Conservation (phyloP, 1,140 invertebrate species). For the Drosophila guanche region DNA sequence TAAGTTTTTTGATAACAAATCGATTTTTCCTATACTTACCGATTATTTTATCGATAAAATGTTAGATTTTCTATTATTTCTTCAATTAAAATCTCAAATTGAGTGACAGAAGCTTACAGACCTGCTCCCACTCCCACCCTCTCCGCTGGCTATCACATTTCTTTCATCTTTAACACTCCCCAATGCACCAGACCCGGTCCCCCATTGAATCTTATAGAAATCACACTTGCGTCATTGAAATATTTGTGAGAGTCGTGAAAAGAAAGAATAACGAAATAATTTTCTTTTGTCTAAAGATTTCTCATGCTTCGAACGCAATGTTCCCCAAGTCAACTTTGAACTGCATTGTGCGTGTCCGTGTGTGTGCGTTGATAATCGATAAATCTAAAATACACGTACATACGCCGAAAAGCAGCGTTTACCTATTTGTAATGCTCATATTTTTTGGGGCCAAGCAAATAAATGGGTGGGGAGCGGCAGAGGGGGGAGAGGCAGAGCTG, state of each 20-base stretch:
- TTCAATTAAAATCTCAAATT: too few relatives aligned
- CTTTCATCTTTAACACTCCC: background rate
- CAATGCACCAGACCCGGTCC: slow-evolving; percentile 9
- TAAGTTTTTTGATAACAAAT: too few relatives aligned
- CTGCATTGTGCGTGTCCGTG: slow-evolving; percentile 30
- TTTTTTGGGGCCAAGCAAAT: slow-evolving; percentile 50
- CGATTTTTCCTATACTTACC: too few relatives aligned
- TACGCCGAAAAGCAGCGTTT: slow-evolving; percentile 17
- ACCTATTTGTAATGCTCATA: slow-evolving; percentile 59
- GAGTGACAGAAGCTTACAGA: too few relatives aligned
- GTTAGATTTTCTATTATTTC: too few relatives aligned
- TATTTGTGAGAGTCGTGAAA: slow-evolving; percentile 11
- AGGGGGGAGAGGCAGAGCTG: slow-evolving; percentile 6
- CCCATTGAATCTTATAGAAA: slow-evolving; percentile 41
- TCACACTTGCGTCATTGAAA: slow-evolving; percentile 45
- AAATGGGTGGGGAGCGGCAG: slow-evolving; percentile 24
- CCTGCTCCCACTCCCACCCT: too few relatives aligned
- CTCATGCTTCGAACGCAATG: slow-evolving; percentile 30
- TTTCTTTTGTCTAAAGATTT: slow-evolving; percentile 59
- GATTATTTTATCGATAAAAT: too few relatives aligned
- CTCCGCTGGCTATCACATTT: too few relatives aligned
- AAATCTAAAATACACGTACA: slow-evolving; percentile 56
- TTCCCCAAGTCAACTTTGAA: slow-evolving; percentile 35
- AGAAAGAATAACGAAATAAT: slow-evolving; percentile 52
- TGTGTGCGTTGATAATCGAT: slow-evolving; percentile 71